Evolutionary conservation across 2,797 vertebrate species (phyloP), one percentile per base, ranked within the genome.

Genomic region (Pempheris klunzingeri): DNA sequence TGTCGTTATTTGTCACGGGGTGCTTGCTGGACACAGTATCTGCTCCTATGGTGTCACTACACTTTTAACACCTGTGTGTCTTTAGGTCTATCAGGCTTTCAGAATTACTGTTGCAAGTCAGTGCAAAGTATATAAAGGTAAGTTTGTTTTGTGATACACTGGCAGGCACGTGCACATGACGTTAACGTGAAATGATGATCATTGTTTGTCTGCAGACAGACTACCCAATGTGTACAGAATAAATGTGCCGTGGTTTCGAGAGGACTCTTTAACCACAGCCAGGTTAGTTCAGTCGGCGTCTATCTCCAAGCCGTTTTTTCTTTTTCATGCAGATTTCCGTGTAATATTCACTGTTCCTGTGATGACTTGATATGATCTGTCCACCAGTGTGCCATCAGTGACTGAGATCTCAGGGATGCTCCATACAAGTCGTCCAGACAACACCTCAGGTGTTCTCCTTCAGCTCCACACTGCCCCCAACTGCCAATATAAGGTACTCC

Each of bases 61-160:
- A 32, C 32, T 53, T 28, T 32, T 0, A 75, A 20, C 53, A 17
- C 41, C 43, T 78, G 30, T 88, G 59, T 91, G 64, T 83, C 34
- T 74, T 54, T 88, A 99, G 98, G 96, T 97, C 80, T 98, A 99
- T 82, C 97, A 99, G 92, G 98, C 97, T 77, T 98, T 98, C 92
- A 96, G 94, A 90, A 96, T 99, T 76, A 93, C 82, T 22, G 81
- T 99, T 77, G 88, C 91, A 32, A 97, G 96, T 88, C 95, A 95
- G 58, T 99, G 98, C 84, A 96, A 95, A 67, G 90, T 87, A 46
- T 71, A 84, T 26, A 96, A 95, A 96, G 97, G 98, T 98, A 90
- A 92, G 86, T 71, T 53, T 13, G 11, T 28, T 22, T 61, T 36
- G 38, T 28, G n/a, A 50, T 32, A 2, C 1, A 20, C 1, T 1